Conservation (phyloP, 2,888 invertebrate species). For the Sinodicranocentrus sp. region DNA sequence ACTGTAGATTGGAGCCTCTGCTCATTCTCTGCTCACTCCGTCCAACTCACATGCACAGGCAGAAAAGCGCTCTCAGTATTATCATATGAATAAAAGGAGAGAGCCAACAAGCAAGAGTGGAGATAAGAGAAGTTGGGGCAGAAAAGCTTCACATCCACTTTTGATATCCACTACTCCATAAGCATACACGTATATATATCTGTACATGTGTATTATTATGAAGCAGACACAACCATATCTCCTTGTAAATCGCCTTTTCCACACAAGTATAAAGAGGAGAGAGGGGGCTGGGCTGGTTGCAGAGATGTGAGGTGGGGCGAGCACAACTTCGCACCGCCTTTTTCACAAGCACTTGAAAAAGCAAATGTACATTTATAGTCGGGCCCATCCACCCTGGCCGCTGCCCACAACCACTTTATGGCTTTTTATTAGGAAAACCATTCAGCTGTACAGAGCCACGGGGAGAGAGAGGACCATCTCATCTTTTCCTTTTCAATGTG, state of each 20-base stretch:
- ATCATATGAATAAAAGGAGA: too few species aligned
- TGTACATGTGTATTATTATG: not conserved
- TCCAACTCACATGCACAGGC: too few species aligned
- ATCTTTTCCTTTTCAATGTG: too few species aligned
- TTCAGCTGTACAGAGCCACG: too few species aligned
- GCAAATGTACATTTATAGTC: slow-evolving; percentile 55
- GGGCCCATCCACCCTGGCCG: slow-evolving; percentile 51
- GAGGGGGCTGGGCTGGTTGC: slow-evolving; percentile 27
- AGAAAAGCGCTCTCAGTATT: too few species aligned
- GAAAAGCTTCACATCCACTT: not conserved
- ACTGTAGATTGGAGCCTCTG: slow-evolving; percentile 29
- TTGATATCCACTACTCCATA: too few species aligned
- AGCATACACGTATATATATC: not conserved
- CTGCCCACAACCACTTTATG: slow-evolving; percentile 66
- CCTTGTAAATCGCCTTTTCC: slow-evolving; percentile 2
- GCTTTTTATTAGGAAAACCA: too few species aligned
- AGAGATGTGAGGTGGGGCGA: slow-evolving; percentile 57
- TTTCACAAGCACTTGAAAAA: slow-evolving; percentile 50
- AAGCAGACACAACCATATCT: not conserved
- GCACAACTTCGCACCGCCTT: slow-evolving; percentile 37
- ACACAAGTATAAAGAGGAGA: slow-evolving; percentile 6
- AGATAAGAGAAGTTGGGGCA: not conserved
- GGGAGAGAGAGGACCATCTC: too few species aligned
- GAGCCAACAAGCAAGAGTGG: too few species aligned
- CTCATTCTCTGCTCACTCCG: too few species aligned